Conservation (phyloP, 1,140 invertebrate genomes). For the Episyrphus balteatus region DNA sequence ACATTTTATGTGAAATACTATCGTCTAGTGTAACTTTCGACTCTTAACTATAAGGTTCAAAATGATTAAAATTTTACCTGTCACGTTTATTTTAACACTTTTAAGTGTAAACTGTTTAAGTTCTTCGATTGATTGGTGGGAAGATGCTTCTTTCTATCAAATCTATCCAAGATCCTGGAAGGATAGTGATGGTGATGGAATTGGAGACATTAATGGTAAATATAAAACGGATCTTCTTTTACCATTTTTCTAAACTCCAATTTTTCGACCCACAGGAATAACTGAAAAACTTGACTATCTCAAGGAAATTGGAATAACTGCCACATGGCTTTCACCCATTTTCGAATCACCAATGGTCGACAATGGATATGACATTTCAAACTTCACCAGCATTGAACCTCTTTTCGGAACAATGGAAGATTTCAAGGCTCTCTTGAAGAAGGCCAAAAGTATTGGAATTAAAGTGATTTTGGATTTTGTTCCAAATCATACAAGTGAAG, state of each 20-base stretch:
- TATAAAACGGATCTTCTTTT: constrained; percentile 22
- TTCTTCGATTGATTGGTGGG: constrained; percentile 54
- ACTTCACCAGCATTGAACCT: constrained; percentile 59
- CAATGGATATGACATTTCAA: constrained; percentile 61
- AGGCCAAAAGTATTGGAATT: constrained; percentile 45
- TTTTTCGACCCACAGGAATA: constrained; percentile 40
- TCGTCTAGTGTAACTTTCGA: too few species aligned
- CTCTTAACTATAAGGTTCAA: too few species aligned
- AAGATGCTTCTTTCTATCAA: constrained; percentile 59
- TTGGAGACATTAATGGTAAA: constrained; percentile 52
- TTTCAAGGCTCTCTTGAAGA: constrained; percentile 50
- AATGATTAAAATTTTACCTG: too few species aligned
- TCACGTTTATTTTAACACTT: too few species aligned
- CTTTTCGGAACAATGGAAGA: constrained; percentile 62
- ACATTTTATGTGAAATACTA: too few species aligned
- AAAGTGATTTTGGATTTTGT: constrained; percentile 55
- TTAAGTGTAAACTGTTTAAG: neutral
- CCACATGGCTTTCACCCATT: constrained; percentile 60
- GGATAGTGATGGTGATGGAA: constrained; percentile 59
- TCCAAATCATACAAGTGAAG: constrained; percentile 65
- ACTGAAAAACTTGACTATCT: constrained; percentile 42
- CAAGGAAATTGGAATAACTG: constrained; percentile 43
- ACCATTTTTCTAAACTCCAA: constrained; percentile 29
- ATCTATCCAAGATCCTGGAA: constrained; percentile 65
- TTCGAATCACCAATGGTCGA: constrained; percentile 57